Conservation (phyloP, 2,888 invertebrate genomes). For the Phaedon cochleariae region DNA sequence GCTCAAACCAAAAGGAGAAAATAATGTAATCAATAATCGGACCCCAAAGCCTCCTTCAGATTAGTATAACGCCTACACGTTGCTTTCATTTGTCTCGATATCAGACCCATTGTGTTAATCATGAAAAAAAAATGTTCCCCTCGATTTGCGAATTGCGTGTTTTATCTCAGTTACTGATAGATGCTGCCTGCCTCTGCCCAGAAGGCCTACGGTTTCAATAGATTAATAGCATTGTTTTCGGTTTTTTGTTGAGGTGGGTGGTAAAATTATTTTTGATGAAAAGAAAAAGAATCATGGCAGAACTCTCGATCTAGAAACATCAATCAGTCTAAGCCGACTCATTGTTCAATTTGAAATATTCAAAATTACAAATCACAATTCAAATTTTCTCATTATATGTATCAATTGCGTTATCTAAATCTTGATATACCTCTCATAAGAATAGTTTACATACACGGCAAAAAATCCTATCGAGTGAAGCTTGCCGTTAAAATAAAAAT, state of each 20-base stretch:
- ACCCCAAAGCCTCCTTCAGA: slow-evolving; percentile 52
- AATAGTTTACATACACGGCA: no score
- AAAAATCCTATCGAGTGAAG: no score
- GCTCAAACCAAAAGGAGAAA: no score
- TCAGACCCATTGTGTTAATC: slow-evolving; percentile 55
- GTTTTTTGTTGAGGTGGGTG: slow-evolving; percentile 36
- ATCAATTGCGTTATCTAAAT: no score
- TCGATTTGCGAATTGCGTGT: slow-evolving; percentile 57
- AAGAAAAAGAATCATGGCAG: neutral
- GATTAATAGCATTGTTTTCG: slow-evolving; percentile 47
- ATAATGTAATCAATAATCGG: slow-evolving; percentile 34
- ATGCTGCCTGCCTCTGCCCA: slow-evolving; percentile 39
- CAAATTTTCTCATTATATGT: no score
- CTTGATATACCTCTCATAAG: no score
- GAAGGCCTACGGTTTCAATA: slow-evolving; percentile 41
- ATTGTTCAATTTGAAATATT: no score
- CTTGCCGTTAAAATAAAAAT: no score
- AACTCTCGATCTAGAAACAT: neutral
- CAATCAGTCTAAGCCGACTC: neutral
- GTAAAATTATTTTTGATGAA: neutral
- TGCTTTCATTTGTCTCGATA: slow-evolving; percentile 57
- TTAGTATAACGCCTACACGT: slow-evolving; percentile 55
- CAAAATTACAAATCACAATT: no score
- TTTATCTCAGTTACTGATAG: slow-evolving; percentile 42
- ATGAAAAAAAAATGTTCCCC: slow-evolving; percentile 51